Percentiles rank a stretch among this genome's conserved stretches.
Conservation (phyloP, 2,888 invertebrate species). For the Plebejus melissa region DNA sequence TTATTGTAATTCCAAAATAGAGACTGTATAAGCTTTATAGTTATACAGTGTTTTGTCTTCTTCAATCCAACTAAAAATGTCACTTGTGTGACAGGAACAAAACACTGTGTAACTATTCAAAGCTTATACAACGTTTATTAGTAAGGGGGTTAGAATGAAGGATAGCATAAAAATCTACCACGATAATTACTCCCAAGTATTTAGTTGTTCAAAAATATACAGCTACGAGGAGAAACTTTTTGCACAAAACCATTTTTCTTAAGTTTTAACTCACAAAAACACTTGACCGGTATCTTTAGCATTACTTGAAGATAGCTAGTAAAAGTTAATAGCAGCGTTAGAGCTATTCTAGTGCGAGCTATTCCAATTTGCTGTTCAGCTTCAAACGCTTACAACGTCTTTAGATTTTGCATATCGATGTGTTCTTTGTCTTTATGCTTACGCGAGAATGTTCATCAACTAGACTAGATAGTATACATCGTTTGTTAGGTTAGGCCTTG, state of each 20-base stretch:
- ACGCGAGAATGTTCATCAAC: not conserved
- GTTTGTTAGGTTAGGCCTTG: not conserved
- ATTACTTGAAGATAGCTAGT: not conserved
- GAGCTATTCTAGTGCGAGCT: not conserved
- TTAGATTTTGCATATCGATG: conserved; percentile 15
- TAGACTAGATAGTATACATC: not conserved
- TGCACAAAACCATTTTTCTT: not conserved
- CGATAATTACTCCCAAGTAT: not conserved
- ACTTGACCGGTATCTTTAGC: not conserved
- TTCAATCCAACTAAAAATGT: too few relatives aligned
- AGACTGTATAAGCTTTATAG: too few relatives aligned
- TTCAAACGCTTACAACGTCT: conserved; percentile 3
- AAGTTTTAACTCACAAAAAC: conserved; percentile 1
- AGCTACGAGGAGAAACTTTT: not conserved
- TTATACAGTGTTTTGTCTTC: too few relatives aligned
- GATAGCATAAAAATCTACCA: not conserved
- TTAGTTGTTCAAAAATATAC: not conserved
- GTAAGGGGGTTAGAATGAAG: too few relatives aligned
- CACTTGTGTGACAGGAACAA: too few relatives aligned
- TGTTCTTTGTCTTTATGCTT: not conserved
- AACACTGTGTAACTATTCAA: too few relatives aligned
- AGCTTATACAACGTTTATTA: too few relatives aligned
- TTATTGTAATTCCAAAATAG: too few relatives aligned
- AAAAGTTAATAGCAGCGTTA: not conserved
- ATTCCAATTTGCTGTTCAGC: conserved; percentile 12